Evolutionary conservation across 1,140 invertebrate genomes (phyloP), one percentile per base, ranked within the genome.

Genomic region (Drosophila orena): DNA sequence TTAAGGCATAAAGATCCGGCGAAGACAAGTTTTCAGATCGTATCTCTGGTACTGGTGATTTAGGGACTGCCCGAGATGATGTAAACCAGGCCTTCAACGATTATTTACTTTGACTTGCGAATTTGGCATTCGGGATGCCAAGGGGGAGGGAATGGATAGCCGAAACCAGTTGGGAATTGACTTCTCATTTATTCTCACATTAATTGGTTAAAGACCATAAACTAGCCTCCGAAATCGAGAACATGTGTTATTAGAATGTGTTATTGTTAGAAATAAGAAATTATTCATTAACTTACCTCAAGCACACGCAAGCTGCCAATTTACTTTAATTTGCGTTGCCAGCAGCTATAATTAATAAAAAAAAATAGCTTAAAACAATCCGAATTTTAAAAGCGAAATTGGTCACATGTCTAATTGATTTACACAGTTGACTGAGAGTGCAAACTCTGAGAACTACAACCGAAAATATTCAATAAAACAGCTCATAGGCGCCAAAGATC

Each of bases 61-160:
- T 43, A 22, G 59, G 50, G 59, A 44, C 59, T 22, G 38, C 50
- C n/a, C 50, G 40, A 54, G 49, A 66, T 69, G 68, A 71, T 71
- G 68, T 71, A 71, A 71, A 70, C 50, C 68, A 71, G 68, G 27
- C 65, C n/a, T 52, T 20, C 37, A 70, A 71, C 43, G 58, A 74
- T 74, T 49, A 62, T 62, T 73, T 73, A 74, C 62, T 73, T 62
- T 54, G 57, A 53, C 60, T 73, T 49, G n/a, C 64, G 64, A 35
- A 27, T 49, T 30, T 35, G 43, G 35, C 7, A 22, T 37, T 44
- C n/a, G 14, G 52, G 65, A 61, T 44, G 27, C 44, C 38, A 38
- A 20, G 35, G 38, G 17, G 38, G 12, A 22, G 20, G 47, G 14
- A 40, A 27, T 53, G 49, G 34, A 57, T n/a, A 6, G 14, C 2